Percentiles rank a stretch among this genome's conserved stretches.
Evolutionary conservation across 2,888 invertebrate species (phyloP).

Genomic region (Monopis laevigella): DNA sequence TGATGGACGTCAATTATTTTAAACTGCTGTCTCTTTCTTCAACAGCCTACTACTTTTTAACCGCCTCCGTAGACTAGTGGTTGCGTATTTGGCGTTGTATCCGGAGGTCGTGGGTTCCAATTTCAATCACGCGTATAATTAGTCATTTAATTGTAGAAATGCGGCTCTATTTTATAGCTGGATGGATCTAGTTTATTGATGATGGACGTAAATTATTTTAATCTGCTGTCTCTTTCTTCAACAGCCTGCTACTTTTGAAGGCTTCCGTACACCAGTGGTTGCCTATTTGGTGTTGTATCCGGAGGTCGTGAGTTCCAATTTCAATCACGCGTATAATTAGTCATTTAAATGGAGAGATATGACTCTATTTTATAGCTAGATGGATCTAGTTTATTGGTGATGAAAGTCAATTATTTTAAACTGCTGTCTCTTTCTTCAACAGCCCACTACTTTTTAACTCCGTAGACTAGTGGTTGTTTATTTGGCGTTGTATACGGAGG

Average conservation of each 20-base stretch:
- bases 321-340: slow-evolving; percentile 12
- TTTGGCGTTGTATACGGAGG: too few species aligned
- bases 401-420: not conserved
- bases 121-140: slow-evolving; percentile 11
- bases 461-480: too few species aligned
- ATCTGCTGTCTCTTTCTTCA: not conserved
- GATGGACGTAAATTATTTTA: not conserved
- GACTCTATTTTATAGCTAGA: slow-evolving; percentile 3
- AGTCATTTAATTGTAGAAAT: slow-evolving; percentile 6
- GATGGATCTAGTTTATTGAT: not conserved
- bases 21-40: not conserved
- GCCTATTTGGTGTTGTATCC: too few species aligned
- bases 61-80: too few species aligned
- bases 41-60: too few species aligned
- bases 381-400: not conserved
- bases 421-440: not conserved
- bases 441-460: too few species aligned
- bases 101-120: too few species aligned
- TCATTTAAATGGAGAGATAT: slow-evolving; percentile 3
- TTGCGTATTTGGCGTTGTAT: too few species aligned
- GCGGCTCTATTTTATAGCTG: slow-evolving; percentile 1
- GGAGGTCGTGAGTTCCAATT: too few species aligned
- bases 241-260: too few species aligned
- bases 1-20: not conserved
- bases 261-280: too few species aligned